Evolutionary conservation across 2,113 vertebrate species (phyloP), one percentile per base, ranked within the genome.

Genomic region (Globicephala melas): DNA sequence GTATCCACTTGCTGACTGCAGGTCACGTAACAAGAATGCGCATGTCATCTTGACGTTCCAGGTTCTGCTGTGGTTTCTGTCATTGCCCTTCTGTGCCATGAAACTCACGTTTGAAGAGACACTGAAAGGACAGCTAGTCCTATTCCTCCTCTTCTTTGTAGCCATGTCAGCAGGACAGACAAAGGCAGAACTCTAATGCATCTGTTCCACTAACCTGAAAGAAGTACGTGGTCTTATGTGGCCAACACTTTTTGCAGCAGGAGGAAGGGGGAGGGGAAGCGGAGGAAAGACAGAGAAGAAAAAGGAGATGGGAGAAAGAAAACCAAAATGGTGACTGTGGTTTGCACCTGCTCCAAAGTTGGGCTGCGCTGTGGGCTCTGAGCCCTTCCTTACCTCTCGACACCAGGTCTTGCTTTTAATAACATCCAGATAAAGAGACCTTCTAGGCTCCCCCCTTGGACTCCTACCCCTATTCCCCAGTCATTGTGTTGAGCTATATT

Each of bases 31-130:
- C 31, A 23, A 20, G 80, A 67, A 63, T 26, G 31, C 36, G 0
- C 23, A 65, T 31, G 62, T 47, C 38, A 50, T 31, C 41, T 74
- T 20, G 58, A 84, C 38, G 25, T 8, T 63, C 3, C 15, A 89
- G 65, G 41, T 68, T 77, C 63, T 89, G 31, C 50, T 91, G 50
- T 92, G 53, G 67, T 81, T 63, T n/a, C 25, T n/a, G 18, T 50
- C 17, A 25, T 38, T 65, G 36, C 47, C 65, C 71, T 71, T 50
- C 31, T 83, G 23, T 94, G 81, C 47, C 60, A 63, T 23, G 85
- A 95, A 20, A 68, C 21, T 90, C 17, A 13, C 18, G 53, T 87
- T 31, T 63, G 36, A 93, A 84, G 92, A 88, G 36, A 71, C 28
- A 28, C 17, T 26, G 6, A 3, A 26, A 60, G 25, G 38, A 63